Evolutionary conservation across 2,888 invertebrate species (phyloP).

Genomic region (Drosophila setosimentum): DNA sequence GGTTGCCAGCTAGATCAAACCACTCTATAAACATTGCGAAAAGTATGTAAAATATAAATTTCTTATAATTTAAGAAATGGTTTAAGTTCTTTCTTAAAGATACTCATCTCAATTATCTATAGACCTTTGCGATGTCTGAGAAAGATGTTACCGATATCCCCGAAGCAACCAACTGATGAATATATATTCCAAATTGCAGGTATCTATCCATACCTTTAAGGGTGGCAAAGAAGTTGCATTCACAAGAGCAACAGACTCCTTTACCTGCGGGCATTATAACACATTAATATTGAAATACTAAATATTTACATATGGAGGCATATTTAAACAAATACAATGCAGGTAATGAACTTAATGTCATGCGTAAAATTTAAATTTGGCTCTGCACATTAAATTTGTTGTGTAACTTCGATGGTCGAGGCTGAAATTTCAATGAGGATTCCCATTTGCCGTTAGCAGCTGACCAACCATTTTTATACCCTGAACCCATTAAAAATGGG

Average conservation of each 20-base stretch:
- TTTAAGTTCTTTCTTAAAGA: not conserved
- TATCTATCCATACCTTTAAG: too few relatives aligned
- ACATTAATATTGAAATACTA: not conserved
- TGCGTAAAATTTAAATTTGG: not conserved
- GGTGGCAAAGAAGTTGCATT: too few relatives aligned
- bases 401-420: constrained; percentile 3
- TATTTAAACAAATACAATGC: not conserved
- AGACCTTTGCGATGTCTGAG: fast-evolving
- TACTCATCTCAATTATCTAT: not conserved
- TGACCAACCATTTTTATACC: constrained; percentile 28
- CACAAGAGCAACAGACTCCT: too few relatives aligned
- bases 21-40: not conserved
- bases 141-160: too few relatives aligned
- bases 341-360: not conserved
- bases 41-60: not conserved
- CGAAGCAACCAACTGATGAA: too few relatives aligned
- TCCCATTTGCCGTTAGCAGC: constrained; percentile 38
- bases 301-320: not conserved
- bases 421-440: constrained; percentile 29
- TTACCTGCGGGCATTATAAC: too few relatives aligned
- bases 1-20: not conserved
- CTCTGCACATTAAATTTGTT: constrained; percentile 12
- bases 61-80: not conserved
- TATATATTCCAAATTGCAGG: too few relatives aligned
- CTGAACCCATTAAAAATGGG: too few relatives aligned